These are phyloP conservation scores for Polymixis flavicincta DNA, from an alignment of 2,888 invertebrate genomes.

Conservation along the genomic window DNA sequence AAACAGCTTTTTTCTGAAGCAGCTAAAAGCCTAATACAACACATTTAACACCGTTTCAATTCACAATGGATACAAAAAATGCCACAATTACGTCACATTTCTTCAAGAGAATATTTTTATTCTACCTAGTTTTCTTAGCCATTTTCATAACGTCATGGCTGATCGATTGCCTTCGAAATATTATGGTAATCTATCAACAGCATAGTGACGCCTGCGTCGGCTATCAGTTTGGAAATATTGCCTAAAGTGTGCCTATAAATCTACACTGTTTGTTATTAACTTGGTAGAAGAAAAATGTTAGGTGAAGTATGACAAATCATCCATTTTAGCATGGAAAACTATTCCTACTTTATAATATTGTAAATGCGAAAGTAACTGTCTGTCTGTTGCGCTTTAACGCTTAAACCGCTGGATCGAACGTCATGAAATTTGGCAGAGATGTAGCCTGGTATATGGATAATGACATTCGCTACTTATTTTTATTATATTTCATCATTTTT, in stretches of 20 bases:
- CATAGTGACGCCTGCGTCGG: slow-evolving; percentile 53
- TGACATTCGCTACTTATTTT: too few relatives aligned
- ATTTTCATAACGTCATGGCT: slow-evolving; percentile 61
- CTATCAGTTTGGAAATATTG: slow-evolving; percentile 61
- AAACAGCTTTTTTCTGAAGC: neutral
- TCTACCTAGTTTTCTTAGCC: slow-evolving; percentile 40
- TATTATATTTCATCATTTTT: too few relatives aligned
- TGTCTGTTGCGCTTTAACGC: too few relatives aligned
- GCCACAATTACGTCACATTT: slow-evolving; percentile 7
- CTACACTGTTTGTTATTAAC: slow-evolving; percentile 16
- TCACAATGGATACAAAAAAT: slow-evolving; percentile 17
- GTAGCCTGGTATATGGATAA: too few relatives aligned
- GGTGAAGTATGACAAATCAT: neutral
- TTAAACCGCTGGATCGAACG: too few relatives aligned
- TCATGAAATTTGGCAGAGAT: too few relatives aligned
- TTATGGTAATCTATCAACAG: slow-evolving; percentile 68
- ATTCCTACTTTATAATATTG: too few relatives aligned
- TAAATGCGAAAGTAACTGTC: too few relatives aligned
- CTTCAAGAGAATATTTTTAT: slow-evolving; percentile 18
- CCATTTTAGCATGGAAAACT: too few relatives aligned
- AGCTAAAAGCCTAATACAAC: slow-evolving; percentile 18
- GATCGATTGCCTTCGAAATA: slow-evolving; percentile 66
- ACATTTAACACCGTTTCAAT: slow-evolving; percentile 4
- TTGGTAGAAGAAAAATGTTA: neutral
- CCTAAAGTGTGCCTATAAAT: slow-evolving; percentile 38